Evolutionary conservation across 2,888 invertebrate species (phyloP).

Genomic region (Antitype chi): DNA sequence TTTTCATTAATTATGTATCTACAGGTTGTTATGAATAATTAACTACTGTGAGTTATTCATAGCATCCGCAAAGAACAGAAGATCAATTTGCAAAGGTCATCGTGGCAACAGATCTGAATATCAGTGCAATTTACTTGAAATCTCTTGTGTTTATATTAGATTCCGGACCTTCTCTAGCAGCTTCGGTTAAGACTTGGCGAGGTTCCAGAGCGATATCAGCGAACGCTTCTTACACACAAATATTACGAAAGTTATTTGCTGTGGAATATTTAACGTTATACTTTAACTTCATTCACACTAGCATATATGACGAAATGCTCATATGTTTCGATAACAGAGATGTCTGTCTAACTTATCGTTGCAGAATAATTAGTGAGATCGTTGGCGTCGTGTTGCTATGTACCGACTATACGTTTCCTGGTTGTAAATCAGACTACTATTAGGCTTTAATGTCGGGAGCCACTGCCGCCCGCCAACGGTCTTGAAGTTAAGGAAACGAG

Average conservation of each 20-base stretch:
- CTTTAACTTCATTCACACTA: slow-evolving; percentile 34
- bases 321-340: slow-evolving; percentile 51
- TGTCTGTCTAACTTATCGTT: slow-evolving; percentile 63
- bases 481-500: slow-evolving; percentile 77
- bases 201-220: slow-evolving; percentile 72
- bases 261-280: slow-evolving; percentile 57
- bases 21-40: slow-evolving; percentile 38
- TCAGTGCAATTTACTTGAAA: slow-evolving; percentile 46
- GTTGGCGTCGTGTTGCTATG: slow-evolving; percentile 64
- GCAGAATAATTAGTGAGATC: slow-evolving; percentile 70
- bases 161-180: slow-evolving; percentile 63
- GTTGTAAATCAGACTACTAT: slow-evolving; percentile 73
- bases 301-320: slow-evolving; percentile 18
- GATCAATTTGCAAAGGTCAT: slow-evolving; percentile 51
- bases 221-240: slow-evolving; percentile 65
- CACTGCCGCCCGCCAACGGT: slow-evolving; percentile 69
- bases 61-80: slow-evolving; percentile 31
- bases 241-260: slow-evolving; percentile 70
- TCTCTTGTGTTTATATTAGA: slow-evolving; percentile 54
- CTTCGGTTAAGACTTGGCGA: slow-evolving; percentile 73
- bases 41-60: slow-evolving; percentile 7
- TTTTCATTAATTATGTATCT: slow-evolving; percentile 43
- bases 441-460: slow-evolving; percentile 68
- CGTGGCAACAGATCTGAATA: slow-evolving; percentile 33
- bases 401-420: slow-evolving; percentile 70